Conservation (phyloP, 2,113 vertebrate genomes). For the Athene noctua region DNA sequence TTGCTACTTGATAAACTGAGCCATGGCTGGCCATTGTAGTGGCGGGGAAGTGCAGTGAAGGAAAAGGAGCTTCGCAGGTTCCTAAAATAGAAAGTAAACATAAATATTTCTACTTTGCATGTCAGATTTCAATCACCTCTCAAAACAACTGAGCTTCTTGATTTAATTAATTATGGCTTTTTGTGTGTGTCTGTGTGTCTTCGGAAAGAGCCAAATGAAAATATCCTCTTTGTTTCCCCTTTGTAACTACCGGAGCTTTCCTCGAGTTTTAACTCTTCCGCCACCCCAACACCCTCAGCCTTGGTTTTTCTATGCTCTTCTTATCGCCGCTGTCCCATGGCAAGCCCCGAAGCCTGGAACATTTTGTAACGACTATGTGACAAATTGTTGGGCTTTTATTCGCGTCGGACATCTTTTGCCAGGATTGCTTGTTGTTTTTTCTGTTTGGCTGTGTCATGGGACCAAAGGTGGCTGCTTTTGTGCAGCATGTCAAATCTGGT, state of each 20-base stretch:
- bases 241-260: slow-evolving; percentile 47
- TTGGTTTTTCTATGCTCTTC: background rate
- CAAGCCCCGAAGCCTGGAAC: slow-evolving; percentile 78
- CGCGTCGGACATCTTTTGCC: slow-evolving; percentile 75
- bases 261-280: slow-evolving; percentile 66
- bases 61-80: slow-evolving; percentile 28
- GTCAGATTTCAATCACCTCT: slow-evolving; percentile 53
- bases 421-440: slow-evolving; percentile 83
- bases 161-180: slow-evolving; percentile 57
- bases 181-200: background rate
- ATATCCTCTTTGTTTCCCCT: slow-evolving; percentile 59
- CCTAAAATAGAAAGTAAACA: slow-evolving; percentile 56
- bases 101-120: slow-evolving; percentile 41
- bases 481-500: slow-evolving; percentile 94
- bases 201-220: slow-evolving; percentile 63
- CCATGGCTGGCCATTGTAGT: slow-evolving; percentile 15
- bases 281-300: background rate
- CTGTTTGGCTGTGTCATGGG: slow-evolving; percentile 86
- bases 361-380: slow-evolving; percentile 83
- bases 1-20: background rate
- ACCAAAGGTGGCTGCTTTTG: slow-evolving; percentile 92
- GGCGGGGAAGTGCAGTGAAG: slow-evolving; percentile 40
- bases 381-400: slow-evolving; percentile 82
- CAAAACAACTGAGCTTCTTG: slow-evolving; percentile 59
- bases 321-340: slow-evolving; percentile 69